A percentile compares a stretch with the other conserved stretches of the same genome.
Conservation (phyloP, 2,888 invertebrate species). For the Laothoe populi region DNA sequence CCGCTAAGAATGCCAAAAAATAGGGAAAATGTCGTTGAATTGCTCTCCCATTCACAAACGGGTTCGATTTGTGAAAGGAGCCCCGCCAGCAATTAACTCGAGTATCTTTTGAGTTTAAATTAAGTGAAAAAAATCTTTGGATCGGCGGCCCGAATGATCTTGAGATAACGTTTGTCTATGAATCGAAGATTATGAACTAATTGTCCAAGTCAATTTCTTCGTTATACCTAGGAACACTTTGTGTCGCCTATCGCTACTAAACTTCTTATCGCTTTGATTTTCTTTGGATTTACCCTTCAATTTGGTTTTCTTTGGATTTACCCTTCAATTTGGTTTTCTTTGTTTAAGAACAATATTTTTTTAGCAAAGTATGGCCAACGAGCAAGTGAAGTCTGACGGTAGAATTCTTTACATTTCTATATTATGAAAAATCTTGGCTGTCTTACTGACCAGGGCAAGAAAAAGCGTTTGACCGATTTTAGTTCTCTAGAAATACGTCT, state of each 20-base stretch:
- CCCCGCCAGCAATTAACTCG: slow-evolving; percentile 70
- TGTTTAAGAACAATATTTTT: too few relatives aligned
- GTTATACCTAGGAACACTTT: neutral
- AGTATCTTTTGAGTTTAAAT: slow-evolving; percentile 85
- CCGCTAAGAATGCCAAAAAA: slow-evolving; percentile 77
- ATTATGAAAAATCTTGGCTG: too few relatives aligned
- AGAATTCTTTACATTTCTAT: too few relatives aligned
- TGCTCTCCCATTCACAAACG: slow-evolving; percentile 65
- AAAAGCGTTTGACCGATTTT: too few relatives aligned
- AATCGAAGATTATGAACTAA: slow-evolving; percentile 22
- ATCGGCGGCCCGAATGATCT: slow-evolving; percentile 33
- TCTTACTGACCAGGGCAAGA: too few relatives aligned
- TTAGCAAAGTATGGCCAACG: too few relatives aligned
- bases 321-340: too few relatives aligned
- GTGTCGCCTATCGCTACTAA: neutral
- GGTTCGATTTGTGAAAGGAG: slow-evolving; percentile 75
- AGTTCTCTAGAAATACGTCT: too few relatives aligned
- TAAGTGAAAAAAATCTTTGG: slow-evolving; percentile 72
- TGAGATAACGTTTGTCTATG: slow-evolving; percentile 26
- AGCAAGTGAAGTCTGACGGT: too few relatives aligned
- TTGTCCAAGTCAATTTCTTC: neutral
- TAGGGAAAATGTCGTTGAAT: slow-evolving; percentile 77
- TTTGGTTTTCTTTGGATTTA: too few relatives aligned
- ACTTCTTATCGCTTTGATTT: too few relatives aligned
- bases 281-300: too few relatives aligned